phyloP scores from a whole-genome alignment of 2,113 vertebrate species.

The Isichthys henryi region DNA sequence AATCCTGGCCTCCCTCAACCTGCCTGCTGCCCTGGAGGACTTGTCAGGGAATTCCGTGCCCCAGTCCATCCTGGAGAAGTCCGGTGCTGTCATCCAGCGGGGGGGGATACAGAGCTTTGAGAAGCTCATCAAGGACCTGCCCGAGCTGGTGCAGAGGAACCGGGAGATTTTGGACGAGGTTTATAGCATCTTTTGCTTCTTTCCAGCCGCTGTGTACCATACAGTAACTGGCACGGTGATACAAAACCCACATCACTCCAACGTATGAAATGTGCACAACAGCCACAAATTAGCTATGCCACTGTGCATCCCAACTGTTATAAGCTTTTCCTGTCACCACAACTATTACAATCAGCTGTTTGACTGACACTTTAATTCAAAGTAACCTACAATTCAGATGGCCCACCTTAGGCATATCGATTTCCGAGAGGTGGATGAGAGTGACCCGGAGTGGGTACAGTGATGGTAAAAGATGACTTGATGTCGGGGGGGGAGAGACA shows the following conservation, averaged over 20 bases:
- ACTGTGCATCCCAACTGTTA: background rate
- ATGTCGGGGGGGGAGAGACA: background rate
- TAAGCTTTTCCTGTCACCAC: background rate
- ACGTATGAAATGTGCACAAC: background rate
- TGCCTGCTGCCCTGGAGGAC: constrained; percentile 93
- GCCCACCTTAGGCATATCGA: background rate
- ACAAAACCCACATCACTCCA: background rate
- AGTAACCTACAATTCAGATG: background rate
- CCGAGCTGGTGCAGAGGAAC: constrained; percentile 87
- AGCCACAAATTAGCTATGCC: background rate
- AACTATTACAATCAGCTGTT: background rate
- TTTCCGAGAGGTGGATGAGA: background rate
- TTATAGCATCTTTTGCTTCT: background rate
- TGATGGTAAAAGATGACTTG: background rate
- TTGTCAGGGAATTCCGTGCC: constrained; percentile 89
- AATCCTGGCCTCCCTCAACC: constrained; percentile 91
- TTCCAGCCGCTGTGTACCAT: background rate
- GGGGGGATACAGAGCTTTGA: constrained; percentile 90
- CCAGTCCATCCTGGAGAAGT: constrained; percentile 89
- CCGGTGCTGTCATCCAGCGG: constrained; percentile 74
- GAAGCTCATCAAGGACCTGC: constrained; percentile 85
- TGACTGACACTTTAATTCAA: background rate
- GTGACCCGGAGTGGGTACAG: background rate
- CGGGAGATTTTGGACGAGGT: constrained; percentile 94
- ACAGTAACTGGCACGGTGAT: background rate